Evolutionary conservation across 2,113 vertebrate genomes (phyloP).

Genomic region (Tauraco erythrolophus): DNA sequence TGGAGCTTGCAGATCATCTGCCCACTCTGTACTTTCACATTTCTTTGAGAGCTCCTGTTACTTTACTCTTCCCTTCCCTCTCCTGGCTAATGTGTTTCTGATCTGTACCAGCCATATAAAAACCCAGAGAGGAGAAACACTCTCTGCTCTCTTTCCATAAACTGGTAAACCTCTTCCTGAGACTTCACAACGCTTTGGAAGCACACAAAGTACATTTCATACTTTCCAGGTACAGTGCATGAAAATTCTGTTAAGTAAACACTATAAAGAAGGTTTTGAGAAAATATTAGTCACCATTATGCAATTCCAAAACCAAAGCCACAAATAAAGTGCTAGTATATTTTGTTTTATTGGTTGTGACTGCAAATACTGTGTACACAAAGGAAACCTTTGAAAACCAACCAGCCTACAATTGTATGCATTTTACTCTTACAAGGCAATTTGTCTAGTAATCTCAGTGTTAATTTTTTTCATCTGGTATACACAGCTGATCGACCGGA

Average conservation of each 20-base stretch:
- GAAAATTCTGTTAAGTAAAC: slow-evolving; percentile 66
- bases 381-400: slow-evolving; percentile 67
- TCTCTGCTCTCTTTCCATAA: slow-evolving; percentile 4
- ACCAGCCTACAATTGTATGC: not conserved
- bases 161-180: slow-evolving; percentile 39
- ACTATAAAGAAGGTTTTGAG: slow-evolving; percentile 57
- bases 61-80: not conserved
- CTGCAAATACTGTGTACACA: slow-evolving; percentile 46
- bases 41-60: not conserved
- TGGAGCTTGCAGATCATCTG: not conserved
- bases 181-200: slow-evolving; percentile 26
- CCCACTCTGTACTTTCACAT: rapidly evolving
- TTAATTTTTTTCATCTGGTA: slow-evolving; percentile 42
- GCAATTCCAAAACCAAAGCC: slow-evolving; percentile 50
- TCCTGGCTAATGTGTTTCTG: not conserved
- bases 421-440: slow-evolving; percentile 26
- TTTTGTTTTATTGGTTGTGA: slow-evolving; percentile 68
- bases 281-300: slow-evolving; percentile 63
- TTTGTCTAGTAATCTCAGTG: slow-evolving; percentile 48
- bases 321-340: slow-evolving; percentile 63
- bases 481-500: not conserved
- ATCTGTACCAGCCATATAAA: not conserved
- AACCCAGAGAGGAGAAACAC: slow-evolving; percentile 8
- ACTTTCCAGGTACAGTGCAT: slow-evolving; percentile 55
- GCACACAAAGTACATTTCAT: slow-evolving; percentile 52